Base-by-base conservation (phyloP, 2,888 invertebrate genomes). In the Anodontia alba region DNA sequence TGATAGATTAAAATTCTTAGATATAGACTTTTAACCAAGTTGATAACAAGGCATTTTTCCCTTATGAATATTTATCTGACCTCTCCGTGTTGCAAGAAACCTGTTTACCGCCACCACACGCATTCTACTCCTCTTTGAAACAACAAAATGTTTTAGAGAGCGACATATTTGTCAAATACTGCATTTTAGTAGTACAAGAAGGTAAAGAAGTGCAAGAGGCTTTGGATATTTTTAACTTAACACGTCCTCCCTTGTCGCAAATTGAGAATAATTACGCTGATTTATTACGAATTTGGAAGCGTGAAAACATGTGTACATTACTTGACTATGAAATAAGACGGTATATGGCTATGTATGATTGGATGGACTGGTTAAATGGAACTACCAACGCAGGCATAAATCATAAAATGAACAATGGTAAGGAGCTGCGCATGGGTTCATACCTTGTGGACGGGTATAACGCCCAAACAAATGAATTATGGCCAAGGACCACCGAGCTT, bases 241-340 rank as follows among this genome's bases (percentile, higher is more conserved):
- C 10, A 20, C 49, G 68, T 42, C 80, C 76, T 36, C 62, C 1
- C 3, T 20, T 5, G 0, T 78, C 80, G 36, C 74, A 80, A 8
- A 33, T 15, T 12, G 54, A 57, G 31, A 71, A 77, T 42, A 76
- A 79, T 7, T 80, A 80, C 57, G 29, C 71, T 54, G 23, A 76
- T 76, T 36, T 69, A 71, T 26, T 26, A 70, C 20, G 72, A 15
- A 42, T 89, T 0, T 88, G 88, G 87, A 57, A 62, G 5, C 46
- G 83, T n/a, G 49, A 76, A 23, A 23, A 75, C 15, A 87, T 88
- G 87, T 66, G 20, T 0, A 81, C 80, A 0, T 77, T 87, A 38
- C 23, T 54, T 23, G 87, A 89, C 43, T 89, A 86, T 73, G 42
- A 42, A 10, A 10, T 42, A 10, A 15, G 42, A 42, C 42, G 42